phyloP scores from a whole-genome alignment of 2,113 vertebrate species.

The Melanocharis versteri region DNA sequence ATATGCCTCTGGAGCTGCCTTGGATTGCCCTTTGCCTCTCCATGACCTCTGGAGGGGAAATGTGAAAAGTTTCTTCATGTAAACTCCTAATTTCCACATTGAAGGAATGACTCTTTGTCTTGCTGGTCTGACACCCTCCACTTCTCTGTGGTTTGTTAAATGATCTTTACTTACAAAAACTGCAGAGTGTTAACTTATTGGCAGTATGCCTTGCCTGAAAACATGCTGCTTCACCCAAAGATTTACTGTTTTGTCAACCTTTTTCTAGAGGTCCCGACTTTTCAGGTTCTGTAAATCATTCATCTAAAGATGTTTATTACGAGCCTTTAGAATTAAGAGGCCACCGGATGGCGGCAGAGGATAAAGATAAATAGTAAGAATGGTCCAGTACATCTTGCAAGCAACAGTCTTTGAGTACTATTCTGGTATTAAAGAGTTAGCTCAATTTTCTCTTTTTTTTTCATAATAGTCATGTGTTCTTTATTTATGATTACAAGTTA shows the following conservation, averaged over 20 bases:
- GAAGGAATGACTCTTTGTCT: not conserved
- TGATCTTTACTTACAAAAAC: not conserved
- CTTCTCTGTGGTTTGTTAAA: not conserved
- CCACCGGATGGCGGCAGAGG: slow-evolving; percentile 32
- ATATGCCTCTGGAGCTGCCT: not conserved
- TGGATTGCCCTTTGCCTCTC: not conserved
- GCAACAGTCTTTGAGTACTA: not conserved
- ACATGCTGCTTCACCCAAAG: not conserved
- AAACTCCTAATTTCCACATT: not conserved
- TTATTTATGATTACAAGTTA: not conserved
- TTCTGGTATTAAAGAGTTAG: not conserved
- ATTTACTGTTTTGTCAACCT: not conserved
- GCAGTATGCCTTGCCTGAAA: not conserved
- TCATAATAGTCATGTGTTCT: not conserved
- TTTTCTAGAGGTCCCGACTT: not conserved
- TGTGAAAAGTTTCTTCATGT: not conserved
- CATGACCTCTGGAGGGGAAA: not conserved
- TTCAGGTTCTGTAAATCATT: not conserved
- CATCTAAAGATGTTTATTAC: fast-evolving
- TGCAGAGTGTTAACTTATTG: not conserved
- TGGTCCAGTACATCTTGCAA: not conserved
- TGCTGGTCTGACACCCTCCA: not conserved
- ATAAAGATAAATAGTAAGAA: not conserved
- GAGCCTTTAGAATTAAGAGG: not conserved
- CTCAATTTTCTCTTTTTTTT: not conserved